Base-by-base conservation (phyloP, 2,113 vertebrate genomes). In the Sylvia atricapilla region DNA sequence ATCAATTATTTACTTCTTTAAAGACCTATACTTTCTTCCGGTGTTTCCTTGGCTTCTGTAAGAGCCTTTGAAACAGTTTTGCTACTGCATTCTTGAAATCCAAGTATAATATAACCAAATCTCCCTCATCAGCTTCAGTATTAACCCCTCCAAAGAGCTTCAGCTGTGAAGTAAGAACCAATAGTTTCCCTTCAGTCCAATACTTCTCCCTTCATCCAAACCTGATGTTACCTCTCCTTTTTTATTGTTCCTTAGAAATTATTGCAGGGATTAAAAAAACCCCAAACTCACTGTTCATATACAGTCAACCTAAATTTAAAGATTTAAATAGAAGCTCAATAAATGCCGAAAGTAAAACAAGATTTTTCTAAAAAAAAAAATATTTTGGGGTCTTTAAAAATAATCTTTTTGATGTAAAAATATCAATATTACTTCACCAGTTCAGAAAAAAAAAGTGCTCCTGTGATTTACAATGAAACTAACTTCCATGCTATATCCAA, bases 1-100 rank as follows among this genome's bases (percentile, higher is more conserved):
- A 86, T 92, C 35, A 92, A 90, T 94, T 93, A 81, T 90, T 93
- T 87, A 90, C 60, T 35, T 56, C 24, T 90, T 89, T 89, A 83
- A 94, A 80, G 86, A 70, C 39, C 44, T 86, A 15, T 19, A 8
- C 27, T 70, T 95, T 86, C 52, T 90, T 83, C 67, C 4, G 0
- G 3, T 78, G 19, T 4, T 75, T 84, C 16, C 43, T 84, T 89
- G 47, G 37, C 47, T 96, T 90, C 68, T 81, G 60, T 80, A 92
- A 84, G 52, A 90, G 64, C 30, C 43, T 93, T 92, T 90, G 68
- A 84, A 94, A 52, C 8, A 78, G 64, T 63, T 4, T 74, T 87
- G 83, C 21, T 86, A 78, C 49, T 55, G 60, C 22, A 60, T 87
- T 84, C 52, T 89, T 94, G 68, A 92, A 94, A 87, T 84, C 56